A percentile compares a stretch with the other conserved stretches of the same genome.
Conservation (phyloP, 2,113 vertebrate species). For the Theropithecus gelada region DNA sequence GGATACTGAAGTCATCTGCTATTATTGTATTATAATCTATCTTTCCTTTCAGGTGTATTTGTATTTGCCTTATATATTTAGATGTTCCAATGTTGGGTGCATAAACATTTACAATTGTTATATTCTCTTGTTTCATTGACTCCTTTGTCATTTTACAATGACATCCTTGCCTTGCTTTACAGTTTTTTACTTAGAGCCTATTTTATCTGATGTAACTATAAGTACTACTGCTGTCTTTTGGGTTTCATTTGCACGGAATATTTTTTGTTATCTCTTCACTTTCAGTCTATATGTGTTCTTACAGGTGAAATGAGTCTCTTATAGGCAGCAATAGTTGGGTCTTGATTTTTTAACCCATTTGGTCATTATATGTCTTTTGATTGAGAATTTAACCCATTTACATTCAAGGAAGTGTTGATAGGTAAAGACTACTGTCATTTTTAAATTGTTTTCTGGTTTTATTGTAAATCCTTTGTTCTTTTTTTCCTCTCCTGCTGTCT, state of each 20-base stretch:
- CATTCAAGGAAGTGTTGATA: background rate
- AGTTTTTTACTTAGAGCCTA: background rate
- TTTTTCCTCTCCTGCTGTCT: background rate
- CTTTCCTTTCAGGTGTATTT: background rate
- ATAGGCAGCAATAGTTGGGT: background rate
- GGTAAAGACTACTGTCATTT: background rate
- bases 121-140: background rate
- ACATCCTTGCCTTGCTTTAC: background rate
- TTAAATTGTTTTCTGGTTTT: background rate
- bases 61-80: background rate
- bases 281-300: background rate
- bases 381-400: background rate
- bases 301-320: background rate
- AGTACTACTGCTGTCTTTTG: background rate
- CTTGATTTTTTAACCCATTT: background rate
- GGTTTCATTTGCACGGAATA: background rate
- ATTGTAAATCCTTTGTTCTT: background rate
- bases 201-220: background rate
- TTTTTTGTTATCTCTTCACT: background rate
- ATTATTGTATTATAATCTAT: background rate
- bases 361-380: background rate
- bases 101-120: background rate
- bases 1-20: background rate
- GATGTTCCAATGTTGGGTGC: background rate
- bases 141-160: background rate